phyloP scores from a whole-genome alignment of 37 sponge, comb jelly and placozoan genomes.

The Axinella damicornis region DNA sequence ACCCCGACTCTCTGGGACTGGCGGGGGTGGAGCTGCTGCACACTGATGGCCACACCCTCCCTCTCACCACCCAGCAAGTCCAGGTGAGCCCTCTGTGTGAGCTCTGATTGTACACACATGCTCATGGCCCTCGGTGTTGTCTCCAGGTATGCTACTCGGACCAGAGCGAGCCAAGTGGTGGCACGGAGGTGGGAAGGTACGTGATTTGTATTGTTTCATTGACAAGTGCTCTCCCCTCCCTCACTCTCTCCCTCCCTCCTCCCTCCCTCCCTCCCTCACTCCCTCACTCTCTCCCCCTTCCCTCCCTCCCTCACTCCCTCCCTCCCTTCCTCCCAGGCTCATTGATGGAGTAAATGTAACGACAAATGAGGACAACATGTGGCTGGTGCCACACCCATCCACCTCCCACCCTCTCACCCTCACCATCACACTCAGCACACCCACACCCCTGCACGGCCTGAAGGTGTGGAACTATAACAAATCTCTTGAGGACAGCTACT shows the following conservation, averaged over 20 bases:
- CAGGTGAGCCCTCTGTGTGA: not conserved
- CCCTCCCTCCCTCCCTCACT: not conserved
- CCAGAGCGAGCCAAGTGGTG: too few relatives aligned
- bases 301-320: too few relatives aligned
- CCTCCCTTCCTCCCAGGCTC: constrained; percentile 29
- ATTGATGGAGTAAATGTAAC: constrained; percentile 86
- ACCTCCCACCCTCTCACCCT: constrained; percentile 41
- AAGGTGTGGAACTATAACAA: constrained; percentile 95
- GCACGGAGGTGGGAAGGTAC: too few relatives aligned
- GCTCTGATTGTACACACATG: too few relatives aligned
- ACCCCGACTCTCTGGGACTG: constrained; percentile 83
- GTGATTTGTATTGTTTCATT: too few relatives aligned
- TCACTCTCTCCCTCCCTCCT: too few relatives aligned
- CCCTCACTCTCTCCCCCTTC: not conserved
- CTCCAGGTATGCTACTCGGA: too few relatives aligned
- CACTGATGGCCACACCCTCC: not conserved
- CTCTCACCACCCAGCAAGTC: not conserved
- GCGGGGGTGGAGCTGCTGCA: constrained; percentile 83
- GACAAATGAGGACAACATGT: constrained; percentile 83
- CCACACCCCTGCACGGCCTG: constrained; percentile 50
- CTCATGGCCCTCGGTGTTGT: not conserved
- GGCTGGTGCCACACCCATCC: constrained; percentile 66
- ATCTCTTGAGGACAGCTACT: constrained; percentile 87
- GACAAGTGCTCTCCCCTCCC: not conserved
- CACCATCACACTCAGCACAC: constrained; percentile 54